These are phyloP conservation scores for Scolopax bukidnonensis DNA, from an alignment of 2,797 vertebrate species.

Conservation along the genomic window DNA sequence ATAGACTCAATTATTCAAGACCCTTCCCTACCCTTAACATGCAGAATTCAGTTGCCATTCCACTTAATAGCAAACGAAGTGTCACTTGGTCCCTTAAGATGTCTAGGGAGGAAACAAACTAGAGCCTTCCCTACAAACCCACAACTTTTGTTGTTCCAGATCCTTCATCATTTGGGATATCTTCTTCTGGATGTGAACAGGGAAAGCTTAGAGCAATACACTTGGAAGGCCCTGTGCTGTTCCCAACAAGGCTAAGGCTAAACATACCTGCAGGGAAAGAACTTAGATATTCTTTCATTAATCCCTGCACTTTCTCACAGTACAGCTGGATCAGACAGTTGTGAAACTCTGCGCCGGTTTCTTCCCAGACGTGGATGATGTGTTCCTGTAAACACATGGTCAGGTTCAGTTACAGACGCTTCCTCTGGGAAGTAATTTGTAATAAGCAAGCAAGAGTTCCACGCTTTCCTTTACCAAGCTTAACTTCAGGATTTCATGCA, in stretches of 20 bases:
- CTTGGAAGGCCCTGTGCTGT: background rate
- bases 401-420: background rate
- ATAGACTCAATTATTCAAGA: background rate
- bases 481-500: background rate
- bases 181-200: background rate
- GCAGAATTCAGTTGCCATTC: background rate
- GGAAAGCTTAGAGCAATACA: background rate
- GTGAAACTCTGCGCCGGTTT: slow-evolving; percentile 90
- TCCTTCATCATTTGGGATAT: background rate
- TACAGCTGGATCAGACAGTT: slow-evolving; percentile 96
- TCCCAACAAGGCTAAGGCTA: background rate
- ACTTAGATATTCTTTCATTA: slow-evolving; percentile 95
- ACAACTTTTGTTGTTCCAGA: background rate
- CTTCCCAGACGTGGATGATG: slow-evolving; percentile 92
- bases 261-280: slow-evolving; percentile 87
- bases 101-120: background rate
- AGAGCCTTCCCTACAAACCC: background rate
- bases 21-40: background rate
- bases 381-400: slow-evolving; percentile 82
- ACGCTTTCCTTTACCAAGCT: background rate
- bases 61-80: background rate
- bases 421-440: background rate
- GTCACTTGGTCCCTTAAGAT: background rate
- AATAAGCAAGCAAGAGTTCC: background rate
- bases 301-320: slow-evolving; percentile 92